Percentiles rank a stretch among this genome's conserved stretches.
These are phyloP conservation scores for Melangyna quadrimaculata DNA, from an alignment of 2,888 invertebrate genomes.

Conservation along the genomic window DNA sequence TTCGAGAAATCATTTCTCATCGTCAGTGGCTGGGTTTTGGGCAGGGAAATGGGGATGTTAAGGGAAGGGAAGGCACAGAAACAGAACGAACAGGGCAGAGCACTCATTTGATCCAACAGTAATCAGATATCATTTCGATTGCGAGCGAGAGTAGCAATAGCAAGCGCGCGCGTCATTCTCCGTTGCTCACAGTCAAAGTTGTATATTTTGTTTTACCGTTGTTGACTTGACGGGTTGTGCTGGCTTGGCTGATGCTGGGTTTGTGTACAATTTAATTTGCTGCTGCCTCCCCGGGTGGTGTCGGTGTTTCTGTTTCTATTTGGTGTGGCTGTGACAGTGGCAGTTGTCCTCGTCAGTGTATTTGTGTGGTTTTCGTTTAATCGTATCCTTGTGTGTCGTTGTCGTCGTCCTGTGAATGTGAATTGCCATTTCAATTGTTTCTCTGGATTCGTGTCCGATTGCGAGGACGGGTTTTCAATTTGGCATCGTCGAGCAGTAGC, in stretches of 20 bases:
- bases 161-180: slow-evolving; percentile 71
- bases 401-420: slow-evolving; percentile 40
- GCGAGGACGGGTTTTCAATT: slow-evolving; percentile 59
- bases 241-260: background rate
- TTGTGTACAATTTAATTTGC: slow-evolving; percentile 52
- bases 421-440: slow-evolving; percentile 69
- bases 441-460: slow-evolving; percentile 52
- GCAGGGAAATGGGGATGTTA: background rate
- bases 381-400: slow-evolving; percentile 18
- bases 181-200: slow-evolving; percentile 18
- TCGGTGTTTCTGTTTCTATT: background rate
- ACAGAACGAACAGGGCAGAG: slow-evolving; percentile 46
- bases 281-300: slow-evolving; percentile 35
- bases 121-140: slow-evolving; percentile 72
- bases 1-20: slow-evolving; percentile 70
- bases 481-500: slow-evolving; percentile 56
- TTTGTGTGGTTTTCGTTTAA: slow-evolving; percentile 24
- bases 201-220: slow-evolving; percentile 35
- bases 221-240: slow-evolving; percentile 37
- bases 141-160: slow-evolving; percentile 60
- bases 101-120: slow-evolving; percentile 62
- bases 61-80: slow-evolving; percentile 10
- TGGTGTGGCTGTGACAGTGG: background rate
- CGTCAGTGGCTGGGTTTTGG: too few relatives aligned
- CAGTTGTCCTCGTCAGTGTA: slow-evolving; percentile 22